Conservation (phyloP, 2,888 invertebrate species). For the Eristalinus sepulchralis region DNA sequence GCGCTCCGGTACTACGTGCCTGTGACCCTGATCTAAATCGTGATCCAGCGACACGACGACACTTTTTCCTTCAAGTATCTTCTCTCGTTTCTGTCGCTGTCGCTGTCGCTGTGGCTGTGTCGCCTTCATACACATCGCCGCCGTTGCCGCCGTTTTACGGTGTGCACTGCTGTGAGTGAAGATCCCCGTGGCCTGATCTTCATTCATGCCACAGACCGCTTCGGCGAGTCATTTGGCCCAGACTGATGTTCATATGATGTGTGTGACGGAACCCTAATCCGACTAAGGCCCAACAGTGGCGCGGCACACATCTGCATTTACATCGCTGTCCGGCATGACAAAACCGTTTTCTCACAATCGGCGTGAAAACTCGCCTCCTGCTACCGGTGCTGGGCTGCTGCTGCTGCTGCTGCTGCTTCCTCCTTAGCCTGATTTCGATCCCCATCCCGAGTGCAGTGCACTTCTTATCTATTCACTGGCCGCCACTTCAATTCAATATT, state of each 20-base stretch:
- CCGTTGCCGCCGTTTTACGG: background rate
- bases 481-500: slow-evolving; percentile 66
- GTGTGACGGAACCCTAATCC: background rate
- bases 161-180: background rate
- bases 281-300: slow-evolving; percentile 1
- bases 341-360: slow-evolving; percentile 64
- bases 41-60: slow-evolving; percentile 72
- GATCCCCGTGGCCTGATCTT: slow-evolving; percentile 8
- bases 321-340: slow-evolving; percentile 24
- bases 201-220: background rate
- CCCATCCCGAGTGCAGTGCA: slow-evolving; percentile 31
- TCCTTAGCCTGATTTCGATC: slow-evolving; percentile 57
- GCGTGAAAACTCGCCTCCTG: slow-evolving; percentile 65
- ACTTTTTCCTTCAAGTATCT: slow-evolving; percentile 39
- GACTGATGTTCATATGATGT: background rate
- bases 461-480: slow-evolving; percentile 65
- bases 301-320: background rate
- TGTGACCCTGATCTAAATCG: slow-evolving; percentile 75
- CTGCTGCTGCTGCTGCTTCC: background rate
- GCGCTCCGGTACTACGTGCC: slow-evolving; percentile 48
- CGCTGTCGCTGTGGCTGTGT: background rate
- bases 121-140: background rate
- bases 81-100: background rate
- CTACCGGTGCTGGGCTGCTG: slow-evolving; percentile 32
- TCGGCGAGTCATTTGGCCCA: background rate